Percentiles rank a stretch among this genome's conserved stretches.
Evolutionary conservation across 1,140 invertebrate genomes (phyloP).

Genomic region (Aphelinus atriplicis): DNA sequence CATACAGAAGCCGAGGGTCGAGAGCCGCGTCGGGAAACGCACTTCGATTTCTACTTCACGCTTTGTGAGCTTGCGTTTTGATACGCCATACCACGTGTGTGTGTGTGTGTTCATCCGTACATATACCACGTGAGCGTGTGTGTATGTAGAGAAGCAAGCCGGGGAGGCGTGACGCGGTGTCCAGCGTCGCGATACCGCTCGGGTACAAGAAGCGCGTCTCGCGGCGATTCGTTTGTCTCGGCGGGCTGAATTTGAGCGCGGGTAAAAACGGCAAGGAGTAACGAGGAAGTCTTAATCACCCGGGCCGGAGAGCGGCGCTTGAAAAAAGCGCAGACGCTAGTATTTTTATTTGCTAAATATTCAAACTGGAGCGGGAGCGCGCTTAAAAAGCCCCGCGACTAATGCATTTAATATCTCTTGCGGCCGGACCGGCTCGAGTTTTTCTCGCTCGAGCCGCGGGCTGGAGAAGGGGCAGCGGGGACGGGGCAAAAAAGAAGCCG

Average conservation of each 20-base stretch:
- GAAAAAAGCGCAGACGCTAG: neutral
- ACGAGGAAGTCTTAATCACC: slow-evolving; percentile 30
- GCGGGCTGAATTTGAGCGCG: slow-evolving; percentile 5
- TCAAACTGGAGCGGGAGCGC: slow-evolving; percentile 17
- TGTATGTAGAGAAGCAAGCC: too few species aligned
- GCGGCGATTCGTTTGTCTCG: slow-evolving; percentile 10
- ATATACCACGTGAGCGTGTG: too few species aligned
- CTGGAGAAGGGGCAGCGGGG: neutral
- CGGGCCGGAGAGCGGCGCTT: neutral
- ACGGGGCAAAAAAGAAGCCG: slow-evolving; percentile 23
- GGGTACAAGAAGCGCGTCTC: neutral
- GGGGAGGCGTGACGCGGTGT: slow-evolving; percentile 9
- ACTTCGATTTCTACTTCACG: slow-evolving; percentile 31
- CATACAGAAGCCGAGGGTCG: neutral
- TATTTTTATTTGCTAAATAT: slow-evolving; percentile 37
- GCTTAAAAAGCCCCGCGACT: slow-evolving; percentile 26
- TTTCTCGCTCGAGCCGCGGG: slow-evolving; percentile 5
- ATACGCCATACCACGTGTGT: too few species aligned
- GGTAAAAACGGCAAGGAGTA: slow-evolving; percentile 16
- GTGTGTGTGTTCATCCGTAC: too few species aligned
- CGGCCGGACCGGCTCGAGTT: slow-evolving; percentile 21
- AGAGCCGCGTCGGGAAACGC: neutral
- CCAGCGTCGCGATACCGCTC: slow-evolving; percentile 3
- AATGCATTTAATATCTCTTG: slow-evolving; percentile 37
- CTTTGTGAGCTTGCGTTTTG: neutral